These are phyloP conservation scores for Paratilapia polleni DNA, from an alignment of 2,113 vertebrate genomes.

Conservation along the genomic window DNA sequence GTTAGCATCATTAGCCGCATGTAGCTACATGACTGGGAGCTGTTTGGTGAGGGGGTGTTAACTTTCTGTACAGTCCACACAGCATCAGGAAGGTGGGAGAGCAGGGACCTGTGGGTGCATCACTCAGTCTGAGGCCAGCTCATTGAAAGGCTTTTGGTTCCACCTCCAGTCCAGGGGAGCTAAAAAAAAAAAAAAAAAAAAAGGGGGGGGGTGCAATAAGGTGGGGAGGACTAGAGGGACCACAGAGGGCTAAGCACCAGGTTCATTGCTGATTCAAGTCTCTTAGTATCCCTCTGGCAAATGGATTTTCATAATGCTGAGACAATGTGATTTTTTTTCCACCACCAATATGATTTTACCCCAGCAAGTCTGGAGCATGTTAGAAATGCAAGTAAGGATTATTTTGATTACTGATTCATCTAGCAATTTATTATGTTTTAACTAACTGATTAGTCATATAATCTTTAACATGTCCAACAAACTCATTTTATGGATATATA, in stretches of 20 bases:
- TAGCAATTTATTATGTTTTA: neutral
- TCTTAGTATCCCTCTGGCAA: conserved; percentile 70
- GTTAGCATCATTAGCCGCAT: conserved; percentile 32
- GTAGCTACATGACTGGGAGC: conserved; percentile 40
- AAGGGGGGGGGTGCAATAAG: conserved; percentile 22
- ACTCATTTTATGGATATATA: neutral
- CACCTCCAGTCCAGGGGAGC: conserved; percentile 42
- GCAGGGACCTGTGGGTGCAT: conserved; percentile 45
- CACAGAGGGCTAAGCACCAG: conserved; percentile 61
- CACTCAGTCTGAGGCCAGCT: conserved; percentile 26
- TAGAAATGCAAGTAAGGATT: conserved; percentile 12
- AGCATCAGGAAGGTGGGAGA: conserved; percentile 52
- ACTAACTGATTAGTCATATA: neutral
- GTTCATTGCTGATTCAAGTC: conserved; percentile 76
- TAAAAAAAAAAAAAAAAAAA: conserved; percentile 28
- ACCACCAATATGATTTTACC: conserved; percentile 24
- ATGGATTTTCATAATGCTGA: conserved; percentile 77
- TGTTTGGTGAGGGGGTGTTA: conserved; percentile 14
- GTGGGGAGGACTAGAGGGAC: conserved; percentile 39
- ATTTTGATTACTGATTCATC: neutral
- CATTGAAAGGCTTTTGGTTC: conserved; percentile 68
- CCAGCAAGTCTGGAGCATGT: conserved; percentile 15
- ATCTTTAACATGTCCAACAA: neutral
- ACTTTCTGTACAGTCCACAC: conserved; percentile 32
- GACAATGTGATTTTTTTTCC: conserved; percentile 63